Conservation (phyloP, 2,797 vertebrate genomes). For the Etheostoma nigrum region DNA sequence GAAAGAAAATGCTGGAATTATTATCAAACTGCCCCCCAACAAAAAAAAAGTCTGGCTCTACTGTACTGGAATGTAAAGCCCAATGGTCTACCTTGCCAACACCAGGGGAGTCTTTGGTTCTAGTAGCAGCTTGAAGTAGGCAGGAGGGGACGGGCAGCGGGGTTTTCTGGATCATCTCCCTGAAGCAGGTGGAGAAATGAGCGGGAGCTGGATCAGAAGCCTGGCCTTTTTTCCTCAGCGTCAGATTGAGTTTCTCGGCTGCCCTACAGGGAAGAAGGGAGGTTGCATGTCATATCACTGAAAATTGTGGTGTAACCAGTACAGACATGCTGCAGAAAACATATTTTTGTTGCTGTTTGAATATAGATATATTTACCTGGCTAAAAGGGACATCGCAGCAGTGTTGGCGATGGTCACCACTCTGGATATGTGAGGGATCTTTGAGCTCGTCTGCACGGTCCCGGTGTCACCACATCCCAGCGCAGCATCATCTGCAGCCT, state of each 20-base stretch:
- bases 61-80: slow-evolving; percentile 29
- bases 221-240: slow-evolving; percentile 92
- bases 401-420: slow-evolving; percentile 84
- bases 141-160: slow-evolving; percentile 92
- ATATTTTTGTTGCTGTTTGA: not conserved
- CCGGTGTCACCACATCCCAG: slow-evolving; percentile 49
- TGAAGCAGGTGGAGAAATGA: slow-evolving; percentile 93
- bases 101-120: slow-evolving; percentile 92
- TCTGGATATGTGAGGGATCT: slow-evolving; percentile 80
- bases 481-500: slow-evolving; percentile 65
- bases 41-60: slow-evolving; percentile 1
- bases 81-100: slow-evolving; percentile 90
- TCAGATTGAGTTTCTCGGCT: slow-evolving; percentile 96
- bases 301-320: not conserved
- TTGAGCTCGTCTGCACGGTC: slow-evolving; percentile 72
- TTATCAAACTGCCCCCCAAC: not conserved
- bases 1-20: not conserved
- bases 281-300: slow-evolving; percentile 1
- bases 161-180: slow-evolving; percentile 90
- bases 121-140: slow-evolving; percentile 91
- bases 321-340: not conserved
- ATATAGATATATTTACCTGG: slow-evolving; percentile 71
- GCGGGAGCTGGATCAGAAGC: slow-evolving; percentile 86
- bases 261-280: slow-evolving; percentile 84
- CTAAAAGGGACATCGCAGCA: slow-evolving; percentile 83